A percentile compares a stretch with the other conserved stretches of the same genome.
Evolutionary conservation across 2,797 vertebrate species (phyloP).

Genomic region (Rhincodon typus): DNA sequence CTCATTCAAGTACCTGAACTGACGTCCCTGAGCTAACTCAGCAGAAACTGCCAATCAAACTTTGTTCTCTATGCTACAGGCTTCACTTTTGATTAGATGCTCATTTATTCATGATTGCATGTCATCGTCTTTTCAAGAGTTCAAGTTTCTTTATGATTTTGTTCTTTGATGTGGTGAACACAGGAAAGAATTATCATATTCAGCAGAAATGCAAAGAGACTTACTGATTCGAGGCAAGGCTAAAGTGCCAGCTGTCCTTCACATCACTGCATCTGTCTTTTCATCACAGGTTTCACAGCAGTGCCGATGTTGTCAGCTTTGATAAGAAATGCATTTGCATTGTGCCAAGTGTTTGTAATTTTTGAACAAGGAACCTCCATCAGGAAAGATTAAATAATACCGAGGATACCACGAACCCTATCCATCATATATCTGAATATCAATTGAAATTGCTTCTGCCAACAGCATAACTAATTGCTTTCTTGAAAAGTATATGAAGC

Average conservation of each 20-base stretch:
- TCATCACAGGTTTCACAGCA: neutral
- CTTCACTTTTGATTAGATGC: conserved; percentile 5
- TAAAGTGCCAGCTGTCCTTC: neutral
- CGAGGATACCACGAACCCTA: too few relatives aligned
- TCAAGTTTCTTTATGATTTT: conserved; percentile 18
- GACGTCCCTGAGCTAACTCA: neutral
- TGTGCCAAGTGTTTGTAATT: neutral
- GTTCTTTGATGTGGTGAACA: neutral
- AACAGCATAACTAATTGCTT: neutral
- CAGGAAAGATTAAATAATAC: neutral
- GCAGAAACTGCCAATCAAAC: neutral
- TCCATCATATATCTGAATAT: conserved; percentile 2
- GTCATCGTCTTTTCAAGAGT: conserved; percentile 10
- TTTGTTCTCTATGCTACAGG: neutral
- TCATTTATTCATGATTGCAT: conserved; percentile 18
- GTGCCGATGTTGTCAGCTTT: conserved; percentile 15
- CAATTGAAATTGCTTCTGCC: neutral
- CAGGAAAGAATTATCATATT: neutral
- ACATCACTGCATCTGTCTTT: neutral
- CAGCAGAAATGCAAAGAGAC: neutral
- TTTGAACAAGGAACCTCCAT: neutral
- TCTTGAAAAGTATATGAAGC: neutral
- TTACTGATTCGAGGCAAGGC: conserved; percentile 12
- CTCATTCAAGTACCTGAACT: neutral
- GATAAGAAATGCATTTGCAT: conserved; percentile 21